A percentile compares a stretch with the other conserved stretches of the same genome.
Conservation (phyloP, 2,113 vertebrate genomes). For the Equus przewalskii region DNA sequence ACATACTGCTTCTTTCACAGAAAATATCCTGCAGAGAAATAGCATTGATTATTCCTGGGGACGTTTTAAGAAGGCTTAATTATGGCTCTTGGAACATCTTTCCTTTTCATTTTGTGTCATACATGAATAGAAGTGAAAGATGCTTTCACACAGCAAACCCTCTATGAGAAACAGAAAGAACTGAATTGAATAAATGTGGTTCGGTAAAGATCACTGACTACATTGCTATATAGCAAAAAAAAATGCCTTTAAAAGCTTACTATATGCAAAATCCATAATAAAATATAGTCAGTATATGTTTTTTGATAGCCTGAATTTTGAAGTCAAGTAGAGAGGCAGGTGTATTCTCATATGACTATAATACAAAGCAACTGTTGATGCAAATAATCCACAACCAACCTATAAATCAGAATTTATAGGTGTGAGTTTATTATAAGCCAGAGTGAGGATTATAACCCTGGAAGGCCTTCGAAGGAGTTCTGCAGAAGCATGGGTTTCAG, state of each 20-base stretch:
- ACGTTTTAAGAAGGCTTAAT: constrained; percentile 70
- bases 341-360: not conserved
- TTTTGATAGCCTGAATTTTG: not conserved
- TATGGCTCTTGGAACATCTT: constrained; percentile 53
- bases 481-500: too few species aligned
- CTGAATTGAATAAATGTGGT: not conserved
- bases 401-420: too few species aligned
- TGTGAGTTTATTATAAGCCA: too few species aligned
- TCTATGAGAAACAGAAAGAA: not conserved
- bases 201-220: not conserved
- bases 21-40: constrained; percentile 54
- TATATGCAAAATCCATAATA: not conserved
- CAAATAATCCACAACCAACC: too few species aligned
- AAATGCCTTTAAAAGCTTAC: not conserved
- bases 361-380: not conserved
- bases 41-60: constrained; percentile 54
- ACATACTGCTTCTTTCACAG: constrained; percentile 43
- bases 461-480: too few species aligned
- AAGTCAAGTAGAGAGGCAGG: not conserved
- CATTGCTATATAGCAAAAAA: not conserved
- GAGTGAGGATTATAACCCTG: too few species aligned
- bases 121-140: constrained; percentile 26
- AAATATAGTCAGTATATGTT: not conserved
- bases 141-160: not conserved
- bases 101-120: constrained; percentile 25